A percentile compares a stretch with the other conserved stretches of the same genome.
These are phyloP conservation scores for Scaptomyza montana DNA, from an alignment of 1,140 invertebrate genomes.

Conservation along the genomic window DNA sequence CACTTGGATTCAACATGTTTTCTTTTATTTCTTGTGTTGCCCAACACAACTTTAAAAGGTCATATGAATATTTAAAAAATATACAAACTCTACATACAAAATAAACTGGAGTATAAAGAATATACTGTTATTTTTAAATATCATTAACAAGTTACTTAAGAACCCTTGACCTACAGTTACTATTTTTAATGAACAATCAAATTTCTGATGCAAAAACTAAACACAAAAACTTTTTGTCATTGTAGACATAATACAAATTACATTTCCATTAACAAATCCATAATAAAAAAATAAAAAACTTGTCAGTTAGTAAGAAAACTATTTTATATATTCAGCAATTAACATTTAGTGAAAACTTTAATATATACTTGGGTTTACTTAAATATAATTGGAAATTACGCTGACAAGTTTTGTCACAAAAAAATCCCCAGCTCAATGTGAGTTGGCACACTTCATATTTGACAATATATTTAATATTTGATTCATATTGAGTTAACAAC, in stretches of 20 bases:
- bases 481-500: background rate
- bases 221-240: background rate
- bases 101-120: too few species aligned
- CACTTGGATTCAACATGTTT: constrained; percentile 44
- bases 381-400: too few species aligned
- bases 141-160: too few species aligned
- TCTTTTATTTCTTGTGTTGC: background rate
- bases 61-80: background rate
- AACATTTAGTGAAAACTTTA: background rate
- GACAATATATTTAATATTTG: background rate
- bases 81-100: background rate
- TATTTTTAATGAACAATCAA: too few species aligned
- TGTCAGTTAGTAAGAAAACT: background rate
- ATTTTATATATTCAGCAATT: background rate
- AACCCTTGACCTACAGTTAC: too few species aligned
- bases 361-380: background rate
- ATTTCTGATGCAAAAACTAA: background rate
- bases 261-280: background rate
- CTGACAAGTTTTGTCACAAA: background rate
- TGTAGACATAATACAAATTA: constrained; percentile 1
- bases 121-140: too few species aligned
- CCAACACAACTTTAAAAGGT: background rate
- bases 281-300: background rate
- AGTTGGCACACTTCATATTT: background rate
- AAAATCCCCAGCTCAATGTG: background rate